These are phyloP conservation scores for Lytechinus pictus DNA, from an alignment of 35 echinoderm and acorn worm genomes.

Conservation along the genomic window DNA sequence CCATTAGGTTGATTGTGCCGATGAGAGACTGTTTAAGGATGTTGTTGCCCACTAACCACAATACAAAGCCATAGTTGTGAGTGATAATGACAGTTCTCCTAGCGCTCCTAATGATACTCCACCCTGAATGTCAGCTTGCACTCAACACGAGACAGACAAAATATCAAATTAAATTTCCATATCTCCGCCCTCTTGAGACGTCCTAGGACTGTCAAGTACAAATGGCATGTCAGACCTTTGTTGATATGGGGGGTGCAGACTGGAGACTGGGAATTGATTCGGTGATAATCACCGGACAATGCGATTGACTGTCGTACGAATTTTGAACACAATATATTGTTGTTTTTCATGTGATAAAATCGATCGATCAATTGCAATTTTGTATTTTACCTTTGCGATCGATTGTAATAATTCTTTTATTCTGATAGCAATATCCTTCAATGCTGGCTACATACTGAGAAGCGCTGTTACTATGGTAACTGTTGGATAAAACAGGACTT, in stretches of 20 bases:
- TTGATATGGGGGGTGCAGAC: background rate
- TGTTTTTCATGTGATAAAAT: no score
- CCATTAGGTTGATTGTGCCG: no score
- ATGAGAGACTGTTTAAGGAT: background rate
- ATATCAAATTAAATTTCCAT: constrained; percentile 33
- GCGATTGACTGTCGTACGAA: no score
- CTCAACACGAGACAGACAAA: constrained; percentile 26
- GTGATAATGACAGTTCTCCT: background rate
- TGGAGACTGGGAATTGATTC: background rate
- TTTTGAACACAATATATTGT: no score
- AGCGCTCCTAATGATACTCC: background rate
- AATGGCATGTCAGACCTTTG: background rate
- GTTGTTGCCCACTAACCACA: background rate
- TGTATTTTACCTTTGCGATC: no score
- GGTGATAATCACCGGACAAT: no score
- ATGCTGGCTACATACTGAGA: no score
- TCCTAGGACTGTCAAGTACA: background rate
- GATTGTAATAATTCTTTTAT: no score
- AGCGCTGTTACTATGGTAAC: no score
- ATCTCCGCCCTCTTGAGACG: constrained; percentile 1
- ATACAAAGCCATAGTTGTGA: background rate
- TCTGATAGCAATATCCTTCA: no score
- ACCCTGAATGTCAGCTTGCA: background rate
- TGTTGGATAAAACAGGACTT: no score
- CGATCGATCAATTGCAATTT: no score